phyloP scores from a whole-genome alignment of 2,797 vertebrate species.

The Acipenser oxyrinchus region DNA sequence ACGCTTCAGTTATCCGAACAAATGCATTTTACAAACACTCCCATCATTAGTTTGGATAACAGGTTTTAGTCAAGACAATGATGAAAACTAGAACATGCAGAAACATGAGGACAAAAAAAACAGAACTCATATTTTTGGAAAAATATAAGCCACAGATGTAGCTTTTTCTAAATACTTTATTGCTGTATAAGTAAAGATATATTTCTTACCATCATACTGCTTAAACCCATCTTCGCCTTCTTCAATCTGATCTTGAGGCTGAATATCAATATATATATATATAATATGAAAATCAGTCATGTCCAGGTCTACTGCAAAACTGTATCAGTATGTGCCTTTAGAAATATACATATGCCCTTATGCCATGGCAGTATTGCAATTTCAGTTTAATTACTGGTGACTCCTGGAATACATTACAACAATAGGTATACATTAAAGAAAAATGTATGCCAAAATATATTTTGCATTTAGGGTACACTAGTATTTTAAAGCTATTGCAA shows the following conservation, averaged over 20 bases:
- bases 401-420: too few species aligned
- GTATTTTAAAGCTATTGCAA: too few species aligned
- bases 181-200: slow-evolving; percentile 29
- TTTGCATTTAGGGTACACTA: too few species aligned
- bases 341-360: slow-evolving; percentile 6
- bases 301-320: slow-evolving; percentile 42
- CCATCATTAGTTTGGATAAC: too few species aligned
- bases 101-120: not conserved
- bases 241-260: slow-evolving; percentile 90
- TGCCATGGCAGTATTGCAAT: too few species aligned
- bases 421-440: too few species aligned
- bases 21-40: too few species aligned
- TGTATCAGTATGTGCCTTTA: slow-evolving; percentile 19
- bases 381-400: too few species aligned
- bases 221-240: slow-evolving; percentile 90
- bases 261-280: slow-evolving; percentile 59
- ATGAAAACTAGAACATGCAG: not conserved
- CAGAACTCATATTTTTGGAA: not conserved
- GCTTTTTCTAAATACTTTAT: not conserved
- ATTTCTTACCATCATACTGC: slow-evolving; percentile 87
- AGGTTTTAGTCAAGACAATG: not conserved
- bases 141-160: not conserved
- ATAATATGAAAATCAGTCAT: slow-evolving; percentile 51
- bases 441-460: too few species aligned
- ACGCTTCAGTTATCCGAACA: too few species aligned